Evolutionary conservation across 2,797 vertebrate genomes (phyloP).

Genomic region (Rhodeus uyekii): DNA sequence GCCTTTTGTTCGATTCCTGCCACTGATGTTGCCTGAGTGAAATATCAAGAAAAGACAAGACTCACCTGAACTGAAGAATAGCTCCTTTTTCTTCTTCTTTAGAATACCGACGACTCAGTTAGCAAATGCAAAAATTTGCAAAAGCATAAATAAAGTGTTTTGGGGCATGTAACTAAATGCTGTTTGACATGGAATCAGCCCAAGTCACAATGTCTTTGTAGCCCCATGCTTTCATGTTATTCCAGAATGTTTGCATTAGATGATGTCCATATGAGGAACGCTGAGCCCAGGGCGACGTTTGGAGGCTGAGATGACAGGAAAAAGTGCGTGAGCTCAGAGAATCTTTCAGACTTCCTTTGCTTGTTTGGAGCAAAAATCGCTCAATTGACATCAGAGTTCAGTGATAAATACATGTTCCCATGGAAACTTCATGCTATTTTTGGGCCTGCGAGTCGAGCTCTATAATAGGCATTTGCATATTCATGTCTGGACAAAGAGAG

Average conservation of each 20-base stretch:
- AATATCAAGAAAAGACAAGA: neutral
- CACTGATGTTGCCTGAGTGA: neutral
- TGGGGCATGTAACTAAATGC: neutral
- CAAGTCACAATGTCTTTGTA: neutral
- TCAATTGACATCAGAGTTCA: constrained; percentile 47
- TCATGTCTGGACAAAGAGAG: constrained; percentile 47
- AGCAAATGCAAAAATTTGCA: neutral
- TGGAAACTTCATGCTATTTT: constrained; percentile 63
- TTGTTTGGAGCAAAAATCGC: constrained; percentile 35
- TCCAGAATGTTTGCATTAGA: constrained; percentile 6
- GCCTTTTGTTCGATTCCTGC: constrained; percentile 2
- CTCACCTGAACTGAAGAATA: constrained; percentile 21
- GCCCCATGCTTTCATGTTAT: neutral
- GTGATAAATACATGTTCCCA: constrained; percentile 59
- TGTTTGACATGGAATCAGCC: neutral
- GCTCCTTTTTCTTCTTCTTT: neutral
- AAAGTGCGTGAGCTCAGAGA: neutral
- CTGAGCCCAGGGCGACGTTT: neutral
- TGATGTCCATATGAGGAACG: neutral
- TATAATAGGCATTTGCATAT: constrained; percentile 56
- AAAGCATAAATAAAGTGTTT: too few relatives aligned
- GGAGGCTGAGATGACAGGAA: neutral
- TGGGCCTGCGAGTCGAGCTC: constrained; percentile 47
- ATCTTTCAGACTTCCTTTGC: constrained; percentile 34
- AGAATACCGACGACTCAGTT: neutral